Evolutionary conservation across 2,113 vertebrate genomes (phyloP).

Genomic region (Pedionomus torquatus): DNA sequence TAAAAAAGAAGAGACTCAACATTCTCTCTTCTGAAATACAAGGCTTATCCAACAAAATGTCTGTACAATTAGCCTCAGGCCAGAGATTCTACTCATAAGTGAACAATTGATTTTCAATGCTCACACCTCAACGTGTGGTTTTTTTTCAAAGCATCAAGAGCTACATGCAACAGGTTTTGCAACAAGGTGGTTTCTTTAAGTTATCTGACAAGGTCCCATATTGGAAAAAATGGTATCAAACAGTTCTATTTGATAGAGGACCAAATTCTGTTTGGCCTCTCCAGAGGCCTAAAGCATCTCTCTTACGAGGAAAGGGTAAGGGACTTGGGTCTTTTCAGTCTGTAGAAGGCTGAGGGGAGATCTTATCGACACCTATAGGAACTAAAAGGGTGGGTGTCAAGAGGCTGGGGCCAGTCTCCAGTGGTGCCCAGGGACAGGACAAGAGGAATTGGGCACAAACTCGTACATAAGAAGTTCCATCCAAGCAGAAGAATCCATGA

Average conservation of each 20-base stretch:
- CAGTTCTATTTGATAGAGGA: not conserved
- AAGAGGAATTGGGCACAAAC: too few relatives aligned
- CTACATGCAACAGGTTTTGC: not conserved
- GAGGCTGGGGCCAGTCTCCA: too few relatives aligned
- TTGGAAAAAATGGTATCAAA: not conserved
- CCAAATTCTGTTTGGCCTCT: too few relatives aligned
- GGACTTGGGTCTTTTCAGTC: too few relatives aligned
- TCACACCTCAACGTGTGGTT: not conserved
- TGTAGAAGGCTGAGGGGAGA: too few relatives aligned
- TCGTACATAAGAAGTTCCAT: too few relatives aligned
- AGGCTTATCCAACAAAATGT: not conserved
- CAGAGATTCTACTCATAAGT: not conserved
- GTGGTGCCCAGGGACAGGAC: too few relatives aligned
- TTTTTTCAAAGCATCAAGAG: not conserved
- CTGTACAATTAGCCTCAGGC: not conserved
- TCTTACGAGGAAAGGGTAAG: too few relatives aligned
- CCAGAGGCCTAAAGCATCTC: too few relatives aligned
- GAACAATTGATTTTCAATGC: not conserved
- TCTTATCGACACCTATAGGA: too few relatives aligned
- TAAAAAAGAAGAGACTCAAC: not conserved
- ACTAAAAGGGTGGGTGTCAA: too few relatives aligned
- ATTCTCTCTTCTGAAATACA: not conserved
- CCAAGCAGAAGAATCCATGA: not conserved
- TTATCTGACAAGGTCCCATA: not conserved
- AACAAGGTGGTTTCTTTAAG: too few relatives aligned